Conservation (phyloP, 2,113 vertebrate species). For the Alces alces region DNA sequence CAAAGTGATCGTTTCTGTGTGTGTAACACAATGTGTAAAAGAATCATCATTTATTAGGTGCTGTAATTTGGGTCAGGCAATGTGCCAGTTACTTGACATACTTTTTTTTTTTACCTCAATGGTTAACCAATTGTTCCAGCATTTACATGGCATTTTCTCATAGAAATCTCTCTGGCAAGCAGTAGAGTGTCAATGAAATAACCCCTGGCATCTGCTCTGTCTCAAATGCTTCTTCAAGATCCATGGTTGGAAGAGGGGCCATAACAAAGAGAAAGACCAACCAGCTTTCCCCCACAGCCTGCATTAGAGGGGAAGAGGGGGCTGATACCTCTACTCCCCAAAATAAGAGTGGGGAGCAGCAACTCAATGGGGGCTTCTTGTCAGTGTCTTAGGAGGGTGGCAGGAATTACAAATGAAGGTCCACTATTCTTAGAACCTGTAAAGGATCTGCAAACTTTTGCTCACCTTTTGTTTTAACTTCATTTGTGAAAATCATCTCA, state of each 20-base stretch:
- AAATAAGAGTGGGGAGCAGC: background rate
- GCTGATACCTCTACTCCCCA: too few species aligned
- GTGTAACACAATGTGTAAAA: background rate
- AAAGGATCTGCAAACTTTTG: background rate
- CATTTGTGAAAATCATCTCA: background rate
- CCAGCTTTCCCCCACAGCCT: background rate
- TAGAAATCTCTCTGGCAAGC: background rate
- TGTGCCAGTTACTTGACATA: background rate
- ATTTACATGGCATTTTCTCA: background rate
- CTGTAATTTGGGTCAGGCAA: background rate
- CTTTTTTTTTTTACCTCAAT: background rate
- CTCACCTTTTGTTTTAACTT: background rate
- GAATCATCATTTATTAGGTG: background rate
- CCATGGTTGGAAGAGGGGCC: background rate
- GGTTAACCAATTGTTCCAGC: background rate
- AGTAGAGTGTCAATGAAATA: background rate
- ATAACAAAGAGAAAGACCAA: background rate
- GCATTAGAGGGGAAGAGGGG: background rate
- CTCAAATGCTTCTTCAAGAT: background rate
- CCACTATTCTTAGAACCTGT: background rate
- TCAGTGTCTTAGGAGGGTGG: background rate
- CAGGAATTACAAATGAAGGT: background rate
- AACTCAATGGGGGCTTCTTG: background rate
- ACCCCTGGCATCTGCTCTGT: background rate
- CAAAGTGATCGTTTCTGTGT: background rate